Base-by-base conservation (phyloP, 2,113 vertebrate genomes). In the Indri indri region DNA sequence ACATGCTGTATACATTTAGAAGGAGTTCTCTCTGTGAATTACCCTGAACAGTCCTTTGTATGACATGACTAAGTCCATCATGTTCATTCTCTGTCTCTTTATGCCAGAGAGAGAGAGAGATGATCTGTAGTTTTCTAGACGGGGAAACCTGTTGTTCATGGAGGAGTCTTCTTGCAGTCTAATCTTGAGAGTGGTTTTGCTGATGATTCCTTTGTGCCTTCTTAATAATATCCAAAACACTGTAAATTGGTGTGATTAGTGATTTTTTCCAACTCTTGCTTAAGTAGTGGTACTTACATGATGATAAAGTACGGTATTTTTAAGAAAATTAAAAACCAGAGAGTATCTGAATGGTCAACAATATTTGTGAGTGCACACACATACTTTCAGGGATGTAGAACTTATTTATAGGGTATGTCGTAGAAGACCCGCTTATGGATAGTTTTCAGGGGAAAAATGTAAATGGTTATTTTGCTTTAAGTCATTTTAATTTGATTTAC, bases 401-500 rank as follows among this genome's bases (percentile, higher is more conserved):
- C 22, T 2, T 82, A 42, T 50, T 50, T 14, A 30, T 2, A 70
- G 1, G 42, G 42, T 32, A 18, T 91, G 30, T 27, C 93, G 30
- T 6, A 54, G 37, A 88, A 37, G 45, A 59, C 0, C 5, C 65
- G 30, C 30, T 70, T 59, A 50, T 42, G 82, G 50, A 37, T 94
- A 50, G 79, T 91, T 96, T 94, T 74, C 73, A 68, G 47, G n/a
- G n/a, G n/a, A 73, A 68, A 68, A 95, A 59, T 89, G 57, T 89
- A 94, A 93, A 77, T 90, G 86, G 68, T 40, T 20, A 59, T 95
- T 98, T 65, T 50, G 50, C 84, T 95, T 70, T 95, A 95, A 74
- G 34, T 81, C 63, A 66, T 91, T 88, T 85, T 80, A 94, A 95
- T 93, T 97, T 96, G 76, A 89, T 91, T 92, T 95, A 93, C 93